These are phyloP conservation scores for Odocoileus virginianus DNA, from an alignment of 2,113 vertebrate genomes.

Conservation along the genomic window DNA sequence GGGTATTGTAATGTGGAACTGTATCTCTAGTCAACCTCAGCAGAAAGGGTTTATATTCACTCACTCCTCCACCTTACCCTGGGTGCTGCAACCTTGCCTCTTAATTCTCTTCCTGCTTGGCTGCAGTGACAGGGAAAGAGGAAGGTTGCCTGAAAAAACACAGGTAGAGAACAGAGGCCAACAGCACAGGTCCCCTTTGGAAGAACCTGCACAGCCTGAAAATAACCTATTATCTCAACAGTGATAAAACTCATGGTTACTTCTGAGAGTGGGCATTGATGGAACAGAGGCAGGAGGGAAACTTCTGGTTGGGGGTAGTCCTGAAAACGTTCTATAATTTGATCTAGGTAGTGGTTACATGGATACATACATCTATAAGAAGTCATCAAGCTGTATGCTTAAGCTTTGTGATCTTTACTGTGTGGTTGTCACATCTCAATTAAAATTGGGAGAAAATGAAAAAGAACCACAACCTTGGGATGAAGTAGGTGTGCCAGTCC, in stretches of 20 bases:
- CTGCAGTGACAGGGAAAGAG: background rate
- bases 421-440: background rate
- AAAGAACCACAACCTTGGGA: background rate
- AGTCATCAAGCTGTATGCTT: background rate
- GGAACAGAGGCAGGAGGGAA: background rate
- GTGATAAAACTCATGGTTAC: background rate
- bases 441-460: background rate
- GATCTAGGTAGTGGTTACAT: background rate
- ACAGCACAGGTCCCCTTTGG: background rate
- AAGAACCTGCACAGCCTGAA: background rate
- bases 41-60: background rate
- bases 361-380: background rate
- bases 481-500: background rate
- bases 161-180: background rate
- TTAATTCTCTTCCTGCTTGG: background rate
- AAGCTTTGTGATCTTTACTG: background rate
- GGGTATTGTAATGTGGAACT: background rate
- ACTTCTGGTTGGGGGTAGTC: background rate
- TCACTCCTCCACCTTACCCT: background rate
- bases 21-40: background rate
- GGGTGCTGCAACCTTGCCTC: background rate
- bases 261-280: background rate
- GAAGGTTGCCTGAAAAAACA: background rate
- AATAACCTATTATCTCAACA: background rate
- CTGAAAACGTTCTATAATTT: background rate